A percentile compares a stretch with the other conserved stretches of the same genome.
These are phyloP conservation scores for Eospalax fontanierii DNA, from an alignment of 2,797 vertebrate species.

Conservation along the genomic window DNA sequence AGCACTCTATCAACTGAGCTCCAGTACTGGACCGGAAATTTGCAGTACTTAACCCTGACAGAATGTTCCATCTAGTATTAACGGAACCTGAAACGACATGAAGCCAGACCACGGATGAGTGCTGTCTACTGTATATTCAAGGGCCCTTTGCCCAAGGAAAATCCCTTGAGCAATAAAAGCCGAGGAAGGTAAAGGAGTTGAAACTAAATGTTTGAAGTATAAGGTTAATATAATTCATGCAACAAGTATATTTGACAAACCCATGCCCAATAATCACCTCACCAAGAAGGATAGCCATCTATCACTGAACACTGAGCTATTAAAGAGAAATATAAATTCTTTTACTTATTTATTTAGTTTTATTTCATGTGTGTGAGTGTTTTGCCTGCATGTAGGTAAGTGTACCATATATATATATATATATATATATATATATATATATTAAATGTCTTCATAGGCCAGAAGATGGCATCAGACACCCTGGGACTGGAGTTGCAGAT, in stretches of 20 bases:
- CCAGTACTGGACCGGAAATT: neutral
- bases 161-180: neutral
- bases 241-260: slow-evolving; percentile 67
- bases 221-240: slow-evolving; percentile 27
- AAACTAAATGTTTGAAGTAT: slow-evolving; percentile 12
- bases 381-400: too few species aligned
- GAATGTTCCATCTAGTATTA: neutral
- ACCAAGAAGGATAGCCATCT: neutral
- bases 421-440: too few species aligned
- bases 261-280: slow-evolving; percentile 4
- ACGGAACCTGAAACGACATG: neutral
- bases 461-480: too few species aligned
- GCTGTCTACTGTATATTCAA: neutral
- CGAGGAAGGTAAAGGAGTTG: neutral
- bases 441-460: too few species aligned
- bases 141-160: neutral
- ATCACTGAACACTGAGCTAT: slow-evolving; percentile 6
- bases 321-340: neutral
- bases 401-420: too few species aligned
- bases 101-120: neutral
- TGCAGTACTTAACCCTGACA: neutral
- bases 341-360: too few species aligned
- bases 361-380: too few species aligned
- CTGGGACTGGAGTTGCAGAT: too few species aligned
- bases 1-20: neutral